phyloP scores from a whole-genome alignment of 92 coral and sea anemone genomes.

The Porites lobata region DNA sequence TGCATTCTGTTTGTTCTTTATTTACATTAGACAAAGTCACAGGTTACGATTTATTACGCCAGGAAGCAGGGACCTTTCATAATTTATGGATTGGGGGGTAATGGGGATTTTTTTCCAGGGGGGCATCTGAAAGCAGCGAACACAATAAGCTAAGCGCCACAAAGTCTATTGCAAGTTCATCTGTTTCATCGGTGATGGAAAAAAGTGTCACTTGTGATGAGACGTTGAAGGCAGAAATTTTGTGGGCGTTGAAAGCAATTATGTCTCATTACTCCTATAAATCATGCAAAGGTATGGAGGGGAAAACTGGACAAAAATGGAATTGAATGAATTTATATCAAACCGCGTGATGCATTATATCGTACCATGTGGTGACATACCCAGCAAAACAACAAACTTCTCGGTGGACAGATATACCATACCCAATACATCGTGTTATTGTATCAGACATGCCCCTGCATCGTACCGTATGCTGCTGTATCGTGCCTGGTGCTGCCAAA shows the following conservation, averaged over 20 bases:
- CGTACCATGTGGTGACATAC: no score
- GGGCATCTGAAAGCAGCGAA: slow-evolving; percentile 34
- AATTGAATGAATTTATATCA: no score
- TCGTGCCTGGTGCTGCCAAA: not conserved
- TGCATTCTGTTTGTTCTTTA: no score
- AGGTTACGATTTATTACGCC: no score
- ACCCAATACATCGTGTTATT: not conserved
- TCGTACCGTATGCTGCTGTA: slow-evolving; percentile 18
- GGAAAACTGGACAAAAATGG: no score
- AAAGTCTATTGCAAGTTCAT: slow-evolving; percentile 5
- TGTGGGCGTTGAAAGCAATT: slow-evolving; percentile 64
- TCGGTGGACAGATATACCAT: no score
- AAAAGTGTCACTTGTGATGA: slow-evolving; percentile 62
- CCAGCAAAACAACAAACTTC: no score
- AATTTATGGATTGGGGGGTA: no score
- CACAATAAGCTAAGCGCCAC: slow-evolving; percentile 31
- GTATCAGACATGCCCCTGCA: not conserved
- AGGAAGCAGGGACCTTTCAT: no score
- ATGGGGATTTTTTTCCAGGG: no score
- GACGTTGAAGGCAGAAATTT: slow-evolving; percentile 63
- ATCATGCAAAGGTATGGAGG: slow-evolving; percentile 34
- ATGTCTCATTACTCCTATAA: slow-evolving; percentile 73
- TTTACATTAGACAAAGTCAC: no score
- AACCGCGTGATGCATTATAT: no score
- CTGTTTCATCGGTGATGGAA: slow-evolving; percentile 53